These are phyloP conservation scores for Choristoneura rosaceana DNA, from an alignment of 2,888 invertebrate species.

Conservation along the genomic window DNA sequence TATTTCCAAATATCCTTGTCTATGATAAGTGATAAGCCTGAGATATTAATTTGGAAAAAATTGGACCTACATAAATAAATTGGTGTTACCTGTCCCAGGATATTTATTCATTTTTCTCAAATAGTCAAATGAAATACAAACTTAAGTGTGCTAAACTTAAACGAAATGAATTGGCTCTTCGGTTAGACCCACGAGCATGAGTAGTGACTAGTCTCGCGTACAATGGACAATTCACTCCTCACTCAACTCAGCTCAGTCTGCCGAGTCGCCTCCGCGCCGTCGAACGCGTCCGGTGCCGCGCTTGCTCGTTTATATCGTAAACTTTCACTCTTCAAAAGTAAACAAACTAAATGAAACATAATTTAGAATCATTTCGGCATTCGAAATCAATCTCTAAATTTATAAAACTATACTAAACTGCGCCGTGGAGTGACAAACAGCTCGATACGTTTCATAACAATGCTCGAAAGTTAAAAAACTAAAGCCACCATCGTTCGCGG, in stretches of 20 bases:
- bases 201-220: not conserved
- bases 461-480: constrained; percentile 37
- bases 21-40: no score
- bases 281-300: not conserved
- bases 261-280: constrained; percentile 2
- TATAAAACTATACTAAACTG: not conserved
- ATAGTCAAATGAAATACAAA: no score
- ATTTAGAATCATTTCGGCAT: constrained; percentile 8
- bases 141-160: no score
- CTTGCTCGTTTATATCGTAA: constrained; percentile 24
- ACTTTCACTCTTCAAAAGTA: constrained; percentile 54
- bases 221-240: not conserved
- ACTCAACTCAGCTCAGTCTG: constrained; percentile 15
- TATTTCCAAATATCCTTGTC: no score
- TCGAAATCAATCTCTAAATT: constrained; percentile 13
- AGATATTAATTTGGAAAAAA: no score
- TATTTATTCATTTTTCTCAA: no score
- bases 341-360: constrained; percentile 45
- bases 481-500: constrained; percentile 18
- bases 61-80: no score
- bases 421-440: constrained; percentile 15
- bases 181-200: no score
- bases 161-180: no score
- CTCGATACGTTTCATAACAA: constrained; percentile 36
- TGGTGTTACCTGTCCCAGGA: no score